Conservation (phyloP, 2,113 vertebrate genomes). For the Aegithalos caudatus region DNA sequence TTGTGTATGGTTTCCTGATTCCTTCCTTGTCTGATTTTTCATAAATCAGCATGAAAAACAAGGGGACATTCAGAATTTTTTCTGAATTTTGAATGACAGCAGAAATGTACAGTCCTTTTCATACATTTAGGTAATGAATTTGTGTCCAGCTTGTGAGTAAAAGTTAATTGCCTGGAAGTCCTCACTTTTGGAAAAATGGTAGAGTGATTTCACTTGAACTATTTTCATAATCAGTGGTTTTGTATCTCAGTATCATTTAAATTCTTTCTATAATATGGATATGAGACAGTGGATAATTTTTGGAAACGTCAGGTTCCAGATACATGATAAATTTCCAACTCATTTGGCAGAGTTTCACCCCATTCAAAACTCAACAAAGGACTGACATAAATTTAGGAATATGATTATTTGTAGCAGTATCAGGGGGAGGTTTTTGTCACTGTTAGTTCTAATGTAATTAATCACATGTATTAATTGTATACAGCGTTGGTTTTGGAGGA, state of each 20-base stretch:
- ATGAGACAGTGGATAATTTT: neutral
- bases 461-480: neutral
- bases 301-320: neutral
- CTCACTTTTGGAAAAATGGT: neutral
- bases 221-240: neutral
- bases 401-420: neutral
- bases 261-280: neutral
- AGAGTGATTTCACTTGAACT: neutral
- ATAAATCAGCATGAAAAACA: neutral
- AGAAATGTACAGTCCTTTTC: neutral
- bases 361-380: neutral
- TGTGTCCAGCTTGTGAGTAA: neutral
- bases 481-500: neutral
- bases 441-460: neutral
- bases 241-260: neutral
- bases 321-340: neutral
- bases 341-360: neutral
- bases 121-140: neutral
- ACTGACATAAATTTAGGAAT: fast-evolving
- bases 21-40: neutral
- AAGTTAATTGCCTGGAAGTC: neutral
- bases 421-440: neutral
- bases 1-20: neutral
- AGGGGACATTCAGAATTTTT: neutral
- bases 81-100: neutral